Conservation (phyloP, 2,797 vertebrate genomes). For the Myioborus miniatus region DNA sequence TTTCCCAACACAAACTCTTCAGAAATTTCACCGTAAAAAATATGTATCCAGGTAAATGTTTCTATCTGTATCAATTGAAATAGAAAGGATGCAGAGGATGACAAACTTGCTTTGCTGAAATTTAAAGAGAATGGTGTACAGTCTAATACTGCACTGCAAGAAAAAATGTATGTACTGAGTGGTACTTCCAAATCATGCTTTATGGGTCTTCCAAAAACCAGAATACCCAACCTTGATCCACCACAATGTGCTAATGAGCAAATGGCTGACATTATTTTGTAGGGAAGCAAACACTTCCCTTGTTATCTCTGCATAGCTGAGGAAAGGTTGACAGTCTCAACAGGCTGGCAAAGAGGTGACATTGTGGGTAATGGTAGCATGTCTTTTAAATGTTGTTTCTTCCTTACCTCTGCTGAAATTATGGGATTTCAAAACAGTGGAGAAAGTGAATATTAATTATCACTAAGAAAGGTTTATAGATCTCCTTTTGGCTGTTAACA, state of each 20-base stretch:
- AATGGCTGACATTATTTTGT: not conserved
- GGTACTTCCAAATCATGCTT: not conserved
- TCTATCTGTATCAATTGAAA: not conserved
- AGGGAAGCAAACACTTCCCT: not conserved
- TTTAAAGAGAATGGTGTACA: not conserved
- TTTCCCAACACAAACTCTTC: not conserved
- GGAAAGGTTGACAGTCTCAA: not conserved
- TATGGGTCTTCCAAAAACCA: not conserved
- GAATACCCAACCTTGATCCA: not conserved
- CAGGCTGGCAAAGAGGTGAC: not conserved
- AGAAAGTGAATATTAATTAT: not conserved
- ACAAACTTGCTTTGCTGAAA: not conserved
- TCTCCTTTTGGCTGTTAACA: not conserved
- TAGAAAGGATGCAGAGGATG: not conserved
- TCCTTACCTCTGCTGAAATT: not conserved
- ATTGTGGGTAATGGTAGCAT: accelerated
- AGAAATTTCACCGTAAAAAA: not conserved
- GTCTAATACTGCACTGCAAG: not conserved
- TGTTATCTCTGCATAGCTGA: not conserved
- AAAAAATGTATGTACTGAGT: not conserved
- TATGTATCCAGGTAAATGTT: not conserved
- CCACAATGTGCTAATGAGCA: not conserved
- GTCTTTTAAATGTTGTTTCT: not conserved
- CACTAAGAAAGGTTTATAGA: not conserved
- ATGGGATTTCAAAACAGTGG: not conserved